Evolutionary conservation across 2,888 invertebrate genomes (phyloP), one percentile per base, ranked within the genome.

Genomic region (Lissonota sp.): DNA sequence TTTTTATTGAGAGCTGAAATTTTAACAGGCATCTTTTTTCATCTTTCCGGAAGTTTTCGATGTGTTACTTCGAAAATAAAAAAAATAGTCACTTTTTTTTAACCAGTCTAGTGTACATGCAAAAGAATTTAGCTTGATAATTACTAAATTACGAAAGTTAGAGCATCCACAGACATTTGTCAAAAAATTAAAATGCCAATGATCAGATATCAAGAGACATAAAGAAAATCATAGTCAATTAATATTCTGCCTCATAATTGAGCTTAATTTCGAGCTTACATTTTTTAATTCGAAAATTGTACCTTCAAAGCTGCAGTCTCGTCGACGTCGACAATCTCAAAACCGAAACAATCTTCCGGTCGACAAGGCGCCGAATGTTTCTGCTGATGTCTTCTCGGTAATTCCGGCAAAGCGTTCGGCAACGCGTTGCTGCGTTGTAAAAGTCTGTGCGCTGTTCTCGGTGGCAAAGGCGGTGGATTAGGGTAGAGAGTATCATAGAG

Each of bases 261-360:
- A 26, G 3, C 26, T 49, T 49, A 49, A n/a, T 49, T n/a, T 49
- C 10, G 1, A 0, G 51, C n/a, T 55, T 62, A 10, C n/a, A 7
- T 16, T 5, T 12, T 62, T 16, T 8, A 44, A 44, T 39, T 8
- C 26, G 26, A 1, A 26, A 26, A 26, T 26, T 26, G 69, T 87
- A 91, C 92, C 86, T 92, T 92, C 44, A 89, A 86, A 80, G 89
- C 91, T 5, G 90, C 86, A 37, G 91, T 88, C 82, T 97, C 97
- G 89, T 97, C 97, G 8, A 96, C 96, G 88, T 97, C 97, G 80
- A 97, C 96, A 77, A 97, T 94, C 91, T 97, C 97, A 91, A 97
- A 97, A 84, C 95, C 96, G 90, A 97, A 97, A 62, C 96, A 95
- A 90, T 97, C 97, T 90, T 97, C 96, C 14, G 94, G 94, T 81